Conservation (phyloP, 2,888 invertebrate species). For the Mesopsocus fuscifrons region DNA sequence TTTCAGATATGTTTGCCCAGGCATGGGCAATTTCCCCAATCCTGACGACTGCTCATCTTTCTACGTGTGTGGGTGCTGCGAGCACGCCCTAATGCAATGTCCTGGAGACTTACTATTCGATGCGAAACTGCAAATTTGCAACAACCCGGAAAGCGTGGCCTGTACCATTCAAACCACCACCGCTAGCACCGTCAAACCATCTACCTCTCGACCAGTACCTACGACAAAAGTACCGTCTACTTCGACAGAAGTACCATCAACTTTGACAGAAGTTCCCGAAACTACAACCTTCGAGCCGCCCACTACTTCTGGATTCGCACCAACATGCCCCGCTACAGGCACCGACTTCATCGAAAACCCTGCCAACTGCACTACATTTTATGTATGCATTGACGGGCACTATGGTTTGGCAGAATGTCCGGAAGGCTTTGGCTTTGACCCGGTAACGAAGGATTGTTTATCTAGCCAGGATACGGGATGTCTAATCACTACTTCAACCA, state of each 20-base stretch:
- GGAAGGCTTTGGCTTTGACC: not conserved
- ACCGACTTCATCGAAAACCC: not conserved
- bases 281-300: not conserved
- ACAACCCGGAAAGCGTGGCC: not conserved
- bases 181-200: not conserved
- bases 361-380: not conserved
- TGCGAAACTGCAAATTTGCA: not conserved
- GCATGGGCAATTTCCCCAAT: not conserved
- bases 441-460: not conserved
- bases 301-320: not conserved
- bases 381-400: not conserved
- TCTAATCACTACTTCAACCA: not conserved
- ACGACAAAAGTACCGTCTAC: not conserved
- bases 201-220: not conserved
- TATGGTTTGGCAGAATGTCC: not conserved
- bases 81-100: not conserved
- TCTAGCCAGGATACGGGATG: not conserved
- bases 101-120: not conserved
- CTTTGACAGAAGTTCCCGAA: not conserved
- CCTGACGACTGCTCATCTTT: not conserved
- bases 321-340: not conserved
- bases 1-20: not conserved
- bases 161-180: not conserved
- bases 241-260: not conserved
- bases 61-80: not conserved